Percentiles rank a stretch among this genome's conserved stretches.
phyloP scores from a whole-genome alignment of 2,888 invertebrate species.

The Danaus chrysippus region DNA sequence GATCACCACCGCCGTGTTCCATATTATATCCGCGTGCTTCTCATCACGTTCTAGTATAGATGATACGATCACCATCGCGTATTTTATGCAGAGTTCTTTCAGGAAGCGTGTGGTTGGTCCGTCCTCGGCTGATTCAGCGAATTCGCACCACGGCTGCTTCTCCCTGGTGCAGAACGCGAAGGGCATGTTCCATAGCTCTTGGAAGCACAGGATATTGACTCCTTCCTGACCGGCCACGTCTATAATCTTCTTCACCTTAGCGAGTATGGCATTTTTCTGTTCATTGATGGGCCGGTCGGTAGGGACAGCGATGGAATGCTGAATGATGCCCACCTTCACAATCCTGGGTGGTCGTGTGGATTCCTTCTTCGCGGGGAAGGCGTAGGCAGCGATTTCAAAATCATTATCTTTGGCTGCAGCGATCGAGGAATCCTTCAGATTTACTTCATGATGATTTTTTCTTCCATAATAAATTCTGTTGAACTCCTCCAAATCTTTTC shows the following conservation, averaged over 20 bases:
- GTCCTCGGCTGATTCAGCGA: slow-evolving; percentile 94
- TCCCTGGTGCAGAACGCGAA: slow-evolving; percentile 99
- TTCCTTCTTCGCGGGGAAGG: slow-evolving; percentile 69
- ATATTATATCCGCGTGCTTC: slow-evolving; percentile 90
- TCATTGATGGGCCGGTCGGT: slow-evolving; percentile 87
- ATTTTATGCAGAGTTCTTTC: slow-evolving; percentile 86
- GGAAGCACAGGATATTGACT: slow-evolving; percentile 95
- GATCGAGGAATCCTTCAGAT: slow-evolving; percentile 68
- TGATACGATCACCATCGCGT: slow-evolving; percentile 97
- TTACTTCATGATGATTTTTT: slow-evolving; percentile 58
- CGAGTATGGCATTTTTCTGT: slow-evolving; percentile 89
- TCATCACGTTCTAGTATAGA: slow-evolving; percentile 97
- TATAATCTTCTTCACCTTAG: slow-evolving; percentile 88
- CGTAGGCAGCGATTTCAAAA: slow-evolving; percentile 72
- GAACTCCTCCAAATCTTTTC: slow-evolving; percentile 67
- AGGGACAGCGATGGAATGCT: slow-evolving; percentile 89
- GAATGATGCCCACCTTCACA: slow-evolving; percentile 92
- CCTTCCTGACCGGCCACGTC: slow-evolving; percentile 88
- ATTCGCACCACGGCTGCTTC: slow-evolving; percentile 98
- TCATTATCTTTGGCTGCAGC: slow-evolving; percentile 78
- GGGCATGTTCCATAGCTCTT: slow-evolving; percentile 99
- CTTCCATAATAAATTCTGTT: slow-evolving; percentile 71
- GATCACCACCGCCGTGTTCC: slow-evolving; percentile 98
- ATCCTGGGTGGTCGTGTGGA: slow-evolving; percentile 82
- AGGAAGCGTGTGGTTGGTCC: slow-evolving; percentile 94